Percentiles rank a stretch among this genome's conserved stretches.
Evolutionary conservation across 2,113 vertebrate species (phyloP).

Genomic region (Halichoerus grypus): DNA sequence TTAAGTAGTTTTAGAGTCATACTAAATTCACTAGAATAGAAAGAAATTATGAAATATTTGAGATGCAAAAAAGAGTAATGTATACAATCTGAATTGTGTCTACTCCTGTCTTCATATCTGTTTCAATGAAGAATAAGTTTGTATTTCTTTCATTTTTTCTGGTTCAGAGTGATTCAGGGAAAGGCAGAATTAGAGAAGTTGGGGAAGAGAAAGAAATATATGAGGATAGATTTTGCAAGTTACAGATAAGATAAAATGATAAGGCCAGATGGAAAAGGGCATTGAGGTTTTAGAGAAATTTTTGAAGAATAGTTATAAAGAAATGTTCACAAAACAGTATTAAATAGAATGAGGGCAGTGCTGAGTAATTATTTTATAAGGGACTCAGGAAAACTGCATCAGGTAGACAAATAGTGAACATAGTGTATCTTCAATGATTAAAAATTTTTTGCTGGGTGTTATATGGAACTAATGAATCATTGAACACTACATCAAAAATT

Average conservation of each 20-base stretch:
- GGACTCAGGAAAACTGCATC: rapidly evolving
- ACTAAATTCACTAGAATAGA: not conserved
- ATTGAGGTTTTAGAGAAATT: not conserved
- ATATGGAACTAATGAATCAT: not conserved
- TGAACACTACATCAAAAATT: not conserved
- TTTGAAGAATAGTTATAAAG: not conserved
- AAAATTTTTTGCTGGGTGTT: not conserved
- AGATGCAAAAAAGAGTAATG: not conserved
- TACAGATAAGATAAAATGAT: not conserved
- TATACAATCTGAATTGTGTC: not conserved
- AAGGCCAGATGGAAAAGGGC: not conserved
- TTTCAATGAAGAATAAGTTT: not conserved
- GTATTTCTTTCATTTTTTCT: not conserved
- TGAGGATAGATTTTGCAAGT: not conserved
- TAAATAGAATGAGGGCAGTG: not conserved
- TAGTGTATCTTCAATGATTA: not conserved
- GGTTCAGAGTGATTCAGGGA: not conserved
- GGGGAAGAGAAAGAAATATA: not conserved
- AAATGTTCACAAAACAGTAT: not conserved
- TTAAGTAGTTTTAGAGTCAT: not conserved
- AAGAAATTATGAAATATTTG: not conserved
- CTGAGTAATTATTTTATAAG: not conserved
- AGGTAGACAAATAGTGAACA: not conserved
- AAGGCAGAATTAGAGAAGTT: not conserved
- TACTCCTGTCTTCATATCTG: not conserved